Evolutionary conservation across 2,888 invertebrate genomes (phyloP).

Genomic region (Ophion ellenae): DNA sequence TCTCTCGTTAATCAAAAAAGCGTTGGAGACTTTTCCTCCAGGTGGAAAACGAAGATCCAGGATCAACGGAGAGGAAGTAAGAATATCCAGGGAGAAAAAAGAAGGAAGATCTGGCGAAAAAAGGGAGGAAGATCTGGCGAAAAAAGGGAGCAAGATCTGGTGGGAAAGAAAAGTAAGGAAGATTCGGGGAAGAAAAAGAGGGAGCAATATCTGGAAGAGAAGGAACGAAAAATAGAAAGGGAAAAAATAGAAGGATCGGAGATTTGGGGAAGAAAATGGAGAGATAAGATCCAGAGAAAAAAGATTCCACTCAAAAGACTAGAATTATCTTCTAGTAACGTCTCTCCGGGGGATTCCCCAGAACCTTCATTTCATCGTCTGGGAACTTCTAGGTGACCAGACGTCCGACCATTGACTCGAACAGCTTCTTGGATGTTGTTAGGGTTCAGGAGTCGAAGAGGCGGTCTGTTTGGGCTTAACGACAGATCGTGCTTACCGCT

Average conservation of each 20-base stretch:
- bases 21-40: not conserved
- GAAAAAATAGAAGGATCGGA: too few species aligned
- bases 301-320: too few species aligned
- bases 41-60: not conserved
- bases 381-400: too few species aligned
- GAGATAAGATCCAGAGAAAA: not conserved
- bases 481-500: constrained; percentile 86
- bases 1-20: constrained; percentile 54
- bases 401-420: too few species aligned
- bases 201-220: not conserved
- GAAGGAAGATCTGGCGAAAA: not conserved
- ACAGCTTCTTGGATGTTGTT: too few species aligned
- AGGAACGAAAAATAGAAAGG: too few species aligned
- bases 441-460: not conserved
- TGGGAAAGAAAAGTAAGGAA: not conserved
- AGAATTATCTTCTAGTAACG: too few species aligned
- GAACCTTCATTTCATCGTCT: too few species aligned
- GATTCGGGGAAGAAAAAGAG: not conserved
- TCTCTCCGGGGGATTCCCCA: too few species aligned
- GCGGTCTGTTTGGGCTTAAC: not conserved
- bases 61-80: not conserved
- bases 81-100: not conserved
- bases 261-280: not conserved
- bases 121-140: not conserved
- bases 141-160: not conserved